phyloP scores from a whole-genome alignment of 2,113 vertebrate genomes.

The Apeltes quadracus region DNA sequence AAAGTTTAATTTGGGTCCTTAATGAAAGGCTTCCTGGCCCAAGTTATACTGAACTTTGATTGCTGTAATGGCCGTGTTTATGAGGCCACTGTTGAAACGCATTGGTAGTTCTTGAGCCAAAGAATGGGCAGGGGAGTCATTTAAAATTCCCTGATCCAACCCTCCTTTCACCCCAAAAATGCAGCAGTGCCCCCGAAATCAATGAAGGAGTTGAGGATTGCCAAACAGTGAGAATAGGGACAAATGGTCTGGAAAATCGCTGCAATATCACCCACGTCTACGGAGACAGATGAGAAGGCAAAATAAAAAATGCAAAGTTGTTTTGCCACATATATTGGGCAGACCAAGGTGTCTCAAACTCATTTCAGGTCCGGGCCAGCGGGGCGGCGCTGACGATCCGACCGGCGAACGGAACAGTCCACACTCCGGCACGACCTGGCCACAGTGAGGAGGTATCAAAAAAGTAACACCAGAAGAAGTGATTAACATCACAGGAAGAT shows the following conservation, averaged over 20 bases:
- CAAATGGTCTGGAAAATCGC: constrained; percentile 53
- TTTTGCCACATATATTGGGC: constrained; percentile 23
- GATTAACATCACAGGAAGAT: constrained; percentile 61
- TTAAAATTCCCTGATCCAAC: constrained; percentile 62
- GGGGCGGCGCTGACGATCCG: no score
- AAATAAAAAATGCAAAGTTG: constrained; percentile 1
- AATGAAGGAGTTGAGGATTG: constrained; percentile 65
- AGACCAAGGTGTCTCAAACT: no score
- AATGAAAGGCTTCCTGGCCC: constrained; percentile 76
- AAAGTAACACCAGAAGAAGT: no score
- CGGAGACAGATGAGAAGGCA: not conserved
- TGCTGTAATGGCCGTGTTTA: constrained; percentile 79
- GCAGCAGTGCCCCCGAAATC: constrained; percentile 59
- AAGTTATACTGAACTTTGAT: constrained; percentile 71
- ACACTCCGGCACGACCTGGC: no score
- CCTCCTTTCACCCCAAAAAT: constrained; percentile 69
- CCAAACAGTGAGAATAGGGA: constrained; percentile 58
- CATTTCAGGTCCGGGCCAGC: no score
- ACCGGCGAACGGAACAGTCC: no score
- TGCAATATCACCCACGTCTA: constrained; percentile 14
- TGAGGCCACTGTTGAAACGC: constrained; percentile 56
- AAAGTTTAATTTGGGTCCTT: constrained; percentile 74
- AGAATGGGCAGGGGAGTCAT: constrained; percentile 61
- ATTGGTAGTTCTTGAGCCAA: constrained; percentile 41
- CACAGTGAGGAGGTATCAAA: constrained; percentile 61